A percentile compares a stretch with the other conserved stretches of the same genome.
Conservation (phyloP, 2,113 vertebrate genomes). For the Chionomys nivalis region DNA sequence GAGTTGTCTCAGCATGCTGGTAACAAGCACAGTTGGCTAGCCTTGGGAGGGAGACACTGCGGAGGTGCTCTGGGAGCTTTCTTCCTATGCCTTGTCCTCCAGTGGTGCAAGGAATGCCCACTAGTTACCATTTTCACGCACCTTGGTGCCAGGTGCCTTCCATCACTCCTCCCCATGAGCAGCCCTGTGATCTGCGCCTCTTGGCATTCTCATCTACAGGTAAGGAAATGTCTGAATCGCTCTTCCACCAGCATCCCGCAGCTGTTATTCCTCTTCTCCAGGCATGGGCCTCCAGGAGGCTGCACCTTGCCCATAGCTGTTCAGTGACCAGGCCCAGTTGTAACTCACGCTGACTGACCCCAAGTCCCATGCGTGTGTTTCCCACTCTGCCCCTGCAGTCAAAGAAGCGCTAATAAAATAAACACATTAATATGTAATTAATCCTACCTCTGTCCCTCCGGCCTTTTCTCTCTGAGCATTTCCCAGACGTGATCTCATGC, state of each 20-base stretch:
- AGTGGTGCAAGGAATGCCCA: background rate
- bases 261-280: background rate
- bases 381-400: background rate
- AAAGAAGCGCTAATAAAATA: background rate
- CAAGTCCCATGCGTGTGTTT: accelerated
- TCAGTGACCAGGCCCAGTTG: background rate
- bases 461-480: background rate
- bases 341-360: background rate
- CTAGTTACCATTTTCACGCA: accelerated
- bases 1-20: background rate
- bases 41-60: accelerated
- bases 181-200: background rate
- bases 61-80: background rate
- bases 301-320: background rate
- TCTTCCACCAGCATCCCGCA: background rate
- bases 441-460: conserved; percentile 4
- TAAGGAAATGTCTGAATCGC: background rate
- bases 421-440: background rate
- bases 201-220: background rate
- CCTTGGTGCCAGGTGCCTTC: background rate
- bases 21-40: background rate
- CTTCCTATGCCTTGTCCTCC: background rate
- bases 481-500: conserved; percentile 61
- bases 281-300: background rate
- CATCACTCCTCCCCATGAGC: background rate